Base-by-base conservation (phyloP, 2,797 vertebrate species). In the Sciurus vulgaris region DNA sequence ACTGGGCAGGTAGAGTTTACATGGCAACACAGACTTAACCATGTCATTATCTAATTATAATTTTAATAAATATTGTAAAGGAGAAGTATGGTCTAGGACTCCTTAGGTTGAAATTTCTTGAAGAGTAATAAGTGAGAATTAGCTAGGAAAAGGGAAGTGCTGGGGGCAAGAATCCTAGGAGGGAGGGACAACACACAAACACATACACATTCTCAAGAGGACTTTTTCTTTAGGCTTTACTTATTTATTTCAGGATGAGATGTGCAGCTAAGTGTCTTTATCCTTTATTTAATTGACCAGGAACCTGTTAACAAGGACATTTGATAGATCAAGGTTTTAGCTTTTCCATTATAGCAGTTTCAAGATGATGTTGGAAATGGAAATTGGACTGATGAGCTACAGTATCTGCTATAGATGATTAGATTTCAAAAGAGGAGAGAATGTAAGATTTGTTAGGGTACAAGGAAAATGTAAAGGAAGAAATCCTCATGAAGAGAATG, bases 381-480 rank as follows among this genome's bases (percentile, higher is more conserved):
- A 69, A 22, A 76, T 51, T 67, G 73, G 24, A 33, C 54, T 78
- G 70, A 26, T 72, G 72, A 72, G 44, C 30, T 77, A 51, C 4
- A 44, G 22, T 72, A 41, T 78, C 63, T 63, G 35, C 15, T 35
- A 67, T 41, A 73, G 56, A 63, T 51, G 24, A 56, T 79, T 79
- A 28, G 35, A 65, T 56, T 65, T 88, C 38, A 59, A 54, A 63
- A 54, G 49, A 81, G 59, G 24, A 67, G 44, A 89, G 44, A 89
- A 35, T 63, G 41, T 78, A 89, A 92, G 17, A 26, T 89, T 88
- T 89, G 38, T 69, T 77, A 20, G 6, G 11, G 14, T 44, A 28
- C 33, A 69, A 83, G 44, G 22, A 89, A 95, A 88, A 76, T n/a
- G 12, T 67, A 38, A 91, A 82, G 65, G n/a, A 86, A 44, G 67